These are phyloP conservation scores for Tinamus guttatus DNA, from an alignment of 2,113 vertebrate genomes.

Conservation along the genomic window DNA sequence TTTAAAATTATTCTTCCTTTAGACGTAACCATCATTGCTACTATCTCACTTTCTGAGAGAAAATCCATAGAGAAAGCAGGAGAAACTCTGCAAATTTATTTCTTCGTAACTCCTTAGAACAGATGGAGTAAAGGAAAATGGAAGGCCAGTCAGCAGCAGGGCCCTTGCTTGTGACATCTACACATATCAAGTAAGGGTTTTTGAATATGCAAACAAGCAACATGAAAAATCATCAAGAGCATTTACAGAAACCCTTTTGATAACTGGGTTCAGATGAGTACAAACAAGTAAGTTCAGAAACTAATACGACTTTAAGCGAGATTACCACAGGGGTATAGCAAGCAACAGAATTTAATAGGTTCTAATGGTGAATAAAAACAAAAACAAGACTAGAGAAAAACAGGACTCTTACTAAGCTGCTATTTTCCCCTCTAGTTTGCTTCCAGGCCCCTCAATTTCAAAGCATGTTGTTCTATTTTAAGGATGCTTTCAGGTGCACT, in stretches of 20 bases:
- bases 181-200: background rate
- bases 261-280: background rate
- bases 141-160: background rate
- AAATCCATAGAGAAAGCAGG: background rate
- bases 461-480: constrained; percentile 7
- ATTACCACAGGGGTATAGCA: background rate
- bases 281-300: background rate
- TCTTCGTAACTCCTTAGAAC: background rate
- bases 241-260: background rate
- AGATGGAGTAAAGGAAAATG: background rate
- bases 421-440: background rate
- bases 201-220: background rate
- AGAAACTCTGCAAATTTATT: background rate
- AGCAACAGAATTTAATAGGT: background rate
- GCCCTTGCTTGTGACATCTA: background rate
- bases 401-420: background rate
- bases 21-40: background rate
- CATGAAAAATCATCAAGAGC: background rate
- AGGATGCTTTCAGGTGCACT: background rate
- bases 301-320: background rate
- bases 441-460: constrained; percentile 48
- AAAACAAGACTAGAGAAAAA: background rate
- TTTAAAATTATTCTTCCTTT: background rate
- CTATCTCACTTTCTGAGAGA: background rate
- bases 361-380: background rate